Evolutionary conservation across 2,113 vertebrate genomes (phyloP).

Genomic region (Sisor rabdophorus): DNA sequence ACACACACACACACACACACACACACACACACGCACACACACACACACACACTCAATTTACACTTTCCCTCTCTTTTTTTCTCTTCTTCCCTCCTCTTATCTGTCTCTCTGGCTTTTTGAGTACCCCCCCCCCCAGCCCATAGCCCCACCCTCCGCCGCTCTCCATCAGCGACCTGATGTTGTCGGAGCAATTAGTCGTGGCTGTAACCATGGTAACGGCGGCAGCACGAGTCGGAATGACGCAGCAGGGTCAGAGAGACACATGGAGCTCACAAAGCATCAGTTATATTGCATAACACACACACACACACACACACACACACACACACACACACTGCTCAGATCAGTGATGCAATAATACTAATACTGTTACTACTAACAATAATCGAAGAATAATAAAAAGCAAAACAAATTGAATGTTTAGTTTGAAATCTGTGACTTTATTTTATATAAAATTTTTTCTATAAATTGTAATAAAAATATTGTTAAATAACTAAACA

Average conservation of each 20-base stretch:
- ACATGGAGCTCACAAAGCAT: conserved; percentile 11
- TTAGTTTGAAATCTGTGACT: background rate
- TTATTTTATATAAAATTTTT: too few relatives aligned
- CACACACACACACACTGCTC: background rate
- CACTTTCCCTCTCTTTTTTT: background rate
- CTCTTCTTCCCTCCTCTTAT: too few relatives aligned
- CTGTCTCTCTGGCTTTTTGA: background rate
- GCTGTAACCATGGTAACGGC: conserved; percentile 63
- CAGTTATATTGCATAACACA: background rate
- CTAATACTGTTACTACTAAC: background rate
- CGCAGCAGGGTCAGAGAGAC: conserved; percentile 43
- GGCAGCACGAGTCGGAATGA: conserved; percentile 24
- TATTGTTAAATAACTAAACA: too few relatives aligned
- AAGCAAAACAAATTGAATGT: background rate
- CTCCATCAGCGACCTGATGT: conserved; percentile 37
- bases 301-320: conserved; percentile 30
- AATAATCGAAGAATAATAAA: background rate
- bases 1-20: background rate
- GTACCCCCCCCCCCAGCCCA: conserved; percentile 33
- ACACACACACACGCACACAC: background rate
- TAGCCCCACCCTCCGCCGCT: conserved; percentile 31
- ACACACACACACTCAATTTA: background rate
- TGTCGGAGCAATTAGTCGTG: conserved; percentile 53
- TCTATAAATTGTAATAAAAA: too few relatives aligned
- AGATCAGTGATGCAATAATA: background rate